A percentile compares a stretch with the other conserved stretches of the same genome.
Evolutionary conservation across 2,888 invertebrate genomes (phyloP).

Genomic region (Polylopha cassiicola): DNA sequence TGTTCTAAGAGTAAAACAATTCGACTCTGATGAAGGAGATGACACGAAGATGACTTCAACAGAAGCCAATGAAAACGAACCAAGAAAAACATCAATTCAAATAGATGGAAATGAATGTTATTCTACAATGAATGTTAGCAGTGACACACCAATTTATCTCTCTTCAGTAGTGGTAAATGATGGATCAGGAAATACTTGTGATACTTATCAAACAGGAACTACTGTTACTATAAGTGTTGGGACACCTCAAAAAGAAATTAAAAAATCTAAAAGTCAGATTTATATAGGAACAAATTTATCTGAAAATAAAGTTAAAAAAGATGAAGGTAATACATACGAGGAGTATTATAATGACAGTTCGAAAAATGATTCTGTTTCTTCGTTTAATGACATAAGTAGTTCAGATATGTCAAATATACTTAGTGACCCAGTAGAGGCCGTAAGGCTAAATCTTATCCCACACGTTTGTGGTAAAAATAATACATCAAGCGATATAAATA

Average conservation of each 20-base stretch:
- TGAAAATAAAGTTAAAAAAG: constrained; percentile 38
- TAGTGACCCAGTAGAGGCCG: constrained; percentile 86
- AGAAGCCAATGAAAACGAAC: constrained; percentile 54
- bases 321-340: constrained; percentile 60
- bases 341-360: constrained; percentile 55
- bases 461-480: constrained; percentile 84
- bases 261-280: constrained; percentile 71
- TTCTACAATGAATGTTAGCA: constrained; percentile 84
- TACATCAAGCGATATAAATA: constrained; percentile 23
- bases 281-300: constrained; percentile 66
- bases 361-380: constrained; percentile 29
- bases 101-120: constrained; percentile 86
- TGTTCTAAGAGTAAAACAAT: constrained; percentile 62
- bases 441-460: constrained; percentile 84
- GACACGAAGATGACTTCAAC: constrained; percentile 40
- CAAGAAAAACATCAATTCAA: constrained; percentile 82
- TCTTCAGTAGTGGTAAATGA: constrained; percentile 85
- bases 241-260: constrained; percentile 63
- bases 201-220: constrained; percentile 73
- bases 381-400: constrained; percentile 28
- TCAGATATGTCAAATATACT: constrained; percentile 76
- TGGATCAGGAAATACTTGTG: constrained; percentile 60
- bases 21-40: constrained; percentile 69
- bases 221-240: constrained; percentile 80
- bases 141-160: constrained; percentile 82